Conservation (phyloP, 1,140 invertebrate species). For the Hestina assimilis region DNA sequence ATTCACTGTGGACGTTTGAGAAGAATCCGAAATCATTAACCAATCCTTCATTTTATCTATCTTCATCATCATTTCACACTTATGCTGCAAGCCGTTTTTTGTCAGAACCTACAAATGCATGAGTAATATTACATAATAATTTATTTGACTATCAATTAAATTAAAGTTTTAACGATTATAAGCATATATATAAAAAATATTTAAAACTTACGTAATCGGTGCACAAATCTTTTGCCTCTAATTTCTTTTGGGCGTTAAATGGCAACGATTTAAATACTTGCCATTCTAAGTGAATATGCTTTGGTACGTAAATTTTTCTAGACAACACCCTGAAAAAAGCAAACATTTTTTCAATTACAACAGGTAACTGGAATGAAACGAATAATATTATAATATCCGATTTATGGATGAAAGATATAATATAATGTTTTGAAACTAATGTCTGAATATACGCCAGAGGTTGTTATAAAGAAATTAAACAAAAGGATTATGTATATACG, state of each 20-base stretch:
- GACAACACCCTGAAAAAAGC: constrained; percentile 48
- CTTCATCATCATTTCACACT: constrained; percentile 19
- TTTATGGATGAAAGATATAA: no score
- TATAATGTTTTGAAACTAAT: neutral
- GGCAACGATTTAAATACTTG: constrained; percentile 28
- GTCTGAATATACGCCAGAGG: no score
- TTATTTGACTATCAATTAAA: neutral
- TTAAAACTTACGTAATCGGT: constrained; percentile 41
- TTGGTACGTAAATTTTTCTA: constrained; percentile 47
- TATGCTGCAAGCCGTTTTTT: constrained; percentile 38
- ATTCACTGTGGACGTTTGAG: no score
- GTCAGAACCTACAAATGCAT: constrained; percentile 37
- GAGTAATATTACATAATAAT: neutral
- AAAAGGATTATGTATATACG: no score
- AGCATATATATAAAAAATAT: neutral
- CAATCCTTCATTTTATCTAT: constrained; percentile 11
- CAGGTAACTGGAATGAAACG: neutral
- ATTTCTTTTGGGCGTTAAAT: constrained; percentile 22
- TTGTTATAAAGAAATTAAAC: no score
- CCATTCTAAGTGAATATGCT: constrained; percentile 44
- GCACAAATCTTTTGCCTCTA: constrained; percentile 30
- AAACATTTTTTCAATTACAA: constrained; percentile 6
- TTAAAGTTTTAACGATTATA: neutral
- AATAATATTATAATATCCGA: no score
- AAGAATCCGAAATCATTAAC: no score